A percentile compares a stretch with the other conserved stretches of the same genome.
Evolutionary conservation across 2,888 invertebrate genomes (phyloP).

Genomic region (Eupeodes latifasciatus): DNA sequence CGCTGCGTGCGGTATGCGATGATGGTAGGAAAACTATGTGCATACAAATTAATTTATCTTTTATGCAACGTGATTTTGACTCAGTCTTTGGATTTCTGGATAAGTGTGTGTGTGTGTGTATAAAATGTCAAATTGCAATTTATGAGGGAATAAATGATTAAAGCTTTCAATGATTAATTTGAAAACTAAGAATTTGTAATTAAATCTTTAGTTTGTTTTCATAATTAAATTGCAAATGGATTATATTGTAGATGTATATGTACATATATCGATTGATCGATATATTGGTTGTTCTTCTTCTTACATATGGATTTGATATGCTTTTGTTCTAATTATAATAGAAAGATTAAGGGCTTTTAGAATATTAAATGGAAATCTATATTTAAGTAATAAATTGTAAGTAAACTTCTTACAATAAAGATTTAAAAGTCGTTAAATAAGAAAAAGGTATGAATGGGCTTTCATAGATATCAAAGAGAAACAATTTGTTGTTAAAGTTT

Average conservation of each 20-base stretch:
- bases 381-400: background rate
- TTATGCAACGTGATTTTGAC: slow-evolving; percentile 43
- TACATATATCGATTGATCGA: background rate
- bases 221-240: slow-evolving; percentile 28
- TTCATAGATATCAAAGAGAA: too few relatives aligned
- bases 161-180: slow-evolving; percentile 37
- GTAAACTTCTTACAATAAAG: too few relatives aligned
- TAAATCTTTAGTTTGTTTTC: slow-evolving; percentile 19
- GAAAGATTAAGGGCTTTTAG: background rate
- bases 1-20: background rate
- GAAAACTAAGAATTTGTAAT: slow-evolving; percentile 37
- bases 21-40: background rate
- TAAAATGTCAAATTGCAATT: slow-evolving; percentile 36
- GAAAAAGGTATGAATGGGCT: too few relatives aligned
- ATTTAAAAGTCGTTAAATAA: too few relatives aligned
- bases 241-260: background rate
- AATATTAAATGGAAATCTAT: background rate
- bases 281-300: background rate
- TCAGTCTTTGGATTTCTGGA: background rate
- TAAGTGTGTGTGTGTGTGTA: background rate
- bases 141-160: slow-evolving; percentile 51
- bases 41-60: slow-evolving; percentile 46
- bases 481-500: too few relatives aligned
- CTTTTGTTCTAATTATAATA: background rate
- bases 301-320: background rate